Base-by-base conservation (phyloP, 2,113 vertebrate genomes). In the Megaceryle maxima region DNA sequence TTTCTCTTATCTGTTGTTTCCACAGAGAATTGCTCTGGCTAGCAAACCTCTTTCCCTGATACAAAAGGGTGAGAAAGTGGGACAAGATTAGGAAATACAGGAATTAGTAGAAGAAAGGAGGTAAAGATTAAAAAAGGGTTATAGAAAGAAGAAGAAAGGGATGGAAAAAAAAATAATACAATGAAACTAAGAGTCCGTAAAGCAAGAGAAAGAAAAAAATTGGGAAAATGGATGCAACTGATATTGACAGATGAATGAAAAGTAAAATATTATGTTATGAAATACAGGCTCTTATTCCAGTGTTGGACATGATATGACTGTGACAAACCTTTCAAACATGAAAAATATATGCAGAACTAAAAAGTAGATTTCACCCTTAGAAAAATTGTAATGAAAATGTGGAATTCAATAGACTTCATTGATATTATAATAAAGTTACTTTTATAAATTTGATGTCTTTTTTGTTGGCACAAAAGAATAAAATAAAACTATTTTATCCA, bases 391-490 rank as follows among this genome's bases (percentile, higher is more conserved):
- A 83, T 31, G 60, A 92, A 91, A 95, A 81, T 57, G 29, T 51
- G 73, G 56, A 91, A 95, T 91, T 96, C 83, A 91, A 78, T 68
- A 60, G 89, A 92, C 91, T 90, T 92, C 60, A 96, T 97, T 92
- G 96, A 96, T 94, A 96, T 91, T 96, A 44, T 31, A 97, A 35
- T 68, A 75, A 96, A 82, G 79, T 72, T 94, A 39, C 73, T 88
- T 97, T 94, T 84, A 94, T 91, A 87, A 88, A 92, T 94, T 68
- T 92, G 64, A 84, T 95, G 83, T 91, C 73, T 91, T 96, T 94
- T 96, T 96, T 96, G 94, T 84, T 95, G 94, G 73, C 94, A 96
- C 89, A 87, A 87, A 92, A 94, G 53, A 95, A 95, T 84, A 83
- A 92, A 95, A 94, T 67, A 95, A 92, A 95, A 81, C 56, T 56